Conservation (phyloP, 2,888 invertebrate species). For the Stratiomys singularior region DNA sequence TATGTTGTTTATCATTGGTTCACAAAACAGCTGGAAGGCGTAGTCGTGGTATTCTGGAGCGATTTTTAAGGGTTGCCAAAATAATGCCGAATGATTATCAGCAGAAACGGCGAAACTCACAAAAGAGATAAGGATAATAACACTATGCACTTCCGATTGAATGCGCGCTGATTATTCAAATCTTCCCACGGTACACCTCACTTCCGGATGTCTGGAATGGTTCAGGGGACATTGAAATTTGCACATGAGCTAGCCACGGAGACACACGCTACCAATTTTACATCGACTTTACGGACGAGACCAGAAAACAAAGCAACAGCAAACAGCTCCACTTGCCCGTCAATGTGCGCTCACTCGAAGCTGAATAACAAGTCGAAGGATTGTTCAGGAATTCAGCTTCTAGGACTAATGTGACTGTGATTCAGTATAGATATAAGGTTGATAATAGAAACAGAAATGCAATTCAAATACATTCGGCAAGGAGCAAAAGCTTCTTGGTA, state of each 20-base stretch:
- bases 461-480: conserved; percentile 16
- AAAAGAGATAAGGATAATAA: neutral
- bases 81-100: neutral
- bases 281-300: neutral
- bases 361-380: conserved; percentile 19
- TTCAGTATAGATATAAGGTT: conserved; percentile 15
- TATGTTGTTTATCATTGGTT: no score
- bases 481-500: neutral
- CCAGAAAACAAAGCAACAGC: conserved; percentile 7
- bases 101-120: neutral
- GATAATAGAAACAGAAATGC: conserved; percentile 1
- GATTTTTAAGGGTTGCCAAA: neutral
- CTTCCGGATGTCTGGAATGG: neutral
- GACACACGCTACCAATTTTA: neutral
- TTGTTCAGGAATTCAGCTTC: neutral
- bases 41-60: neutral
- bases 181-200: neutral
- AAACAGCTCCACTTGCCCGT: conserved; percentile 9
- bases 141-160: conserved; percentile 10
- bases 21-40: no score
- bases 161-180: conserved; percentile 34
- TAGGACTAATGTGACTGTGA: neutral
- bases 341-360: neutral
- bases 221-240: neutral
- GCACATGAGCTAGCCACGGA: conserved; percentile 13